Base-by-base conservation (phyloP, 2,113 vertebrate species). In the Cyphomyrus plagiostoma region DNA sequence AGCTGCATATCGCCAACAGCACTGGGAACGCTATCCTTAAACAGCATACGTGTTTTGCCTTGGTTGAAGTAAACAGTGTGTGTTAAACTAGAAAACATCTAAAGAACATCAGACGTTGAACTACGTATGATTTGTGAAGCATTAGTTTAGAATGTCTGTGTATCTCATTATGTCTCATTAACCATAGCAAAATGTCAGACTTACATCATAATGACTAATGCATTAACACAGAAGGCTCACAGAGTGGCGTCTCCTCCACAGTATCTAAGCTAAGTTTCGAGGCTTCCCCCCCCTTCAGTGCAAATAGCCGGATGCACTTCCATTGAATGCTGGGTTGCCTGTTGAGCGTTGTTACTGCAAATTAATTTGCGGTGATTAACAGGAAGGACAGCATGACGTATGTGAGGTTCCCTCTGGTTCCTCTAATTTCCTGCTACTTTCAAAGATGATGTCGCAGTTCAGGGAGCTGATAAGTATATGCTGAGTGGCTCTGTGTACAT, bases 291-390 rank as follows among this genome's bases (percentile, higher is more conserved):
- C 74, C 74, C 74, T 8, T 17, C 13, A 39, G 74, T 42, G 74
- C 74, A 80, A 80, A 80, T 80, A 80, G 74, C 74, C 30, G 35
- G 74, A 80, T 42, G 74, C 74, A 77, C 35, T 39, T 35, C 26
- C 15, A 42, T 80, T 80, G 30, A 42, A 80, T 42, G 74, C 74
- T 42, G 17, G 74, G 74, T 17, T 42, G 74, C 74, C 30, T 80
- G 35, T 80, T 80, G 74, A 80, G 74, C 74, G 35, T 80, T 42
- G 74, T 80, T 42, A 80, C 35, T 80, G 74, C 13, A 80, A 80
- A 80, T 80, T 80, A 80, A 80, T 80, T 80, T 80, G 35, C 2
- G 74, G 74, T 80, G 74, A 80, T 80, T 80, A 80, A 80, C 74
- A 80, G 74, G 74, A 80, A 80, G 74, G 74, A 80, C 74, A 42